Evolutionary conservation across 2,113 vertebrate genomes (phyloP).

Genomic region (Ginglymostoma cirratum): DNA sequence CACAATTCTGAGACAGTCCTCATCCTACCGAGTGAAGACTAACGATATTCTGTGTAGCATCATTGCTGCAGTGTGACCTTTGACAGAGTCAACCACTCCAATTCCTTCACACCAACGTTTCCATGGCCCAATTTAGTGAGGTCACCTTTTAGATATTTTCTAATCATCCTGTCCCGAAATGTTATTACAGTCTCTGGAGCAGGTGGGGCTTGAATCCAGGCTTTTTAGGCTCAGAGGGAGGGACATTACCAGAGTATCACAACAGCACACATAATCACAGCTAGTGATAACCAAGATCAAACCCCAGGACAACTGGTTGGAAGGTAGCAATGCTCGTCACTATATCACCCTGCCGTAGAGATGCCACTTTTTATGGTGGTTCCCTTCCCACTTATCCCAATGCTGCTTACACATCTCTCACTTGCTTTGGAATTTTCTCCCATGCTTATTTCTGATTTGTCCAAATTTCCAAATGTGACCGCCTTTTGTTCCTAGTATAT

Average conservation of each 20-base stretch:
- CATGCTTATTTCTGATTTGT: neutral
- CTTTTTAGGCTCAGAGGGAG: too few species aligned
- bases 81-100: neutral
- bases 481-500: neutral
- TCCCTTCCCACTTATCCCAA: neutral
- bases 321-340: too few species aligned
- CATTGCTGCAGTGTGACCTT: neutral
- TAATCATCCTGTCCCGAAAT: too few species aligned
- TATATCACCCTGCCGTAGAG: too few species aligned
- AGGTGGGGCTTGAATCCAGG: too few species aligned
- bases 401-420: neutral
- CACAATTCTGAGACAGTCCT: neutral
- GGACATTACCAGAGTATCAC: too few species aligned
- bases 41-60: neutral
- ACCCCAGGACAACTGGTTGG: too few species aligned
- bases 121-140: neutral
- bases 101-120: neutral
- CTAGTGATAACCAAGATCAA: too few species aligned
- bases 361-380: neutral
- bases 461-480: neutral
- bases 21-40: neutral
- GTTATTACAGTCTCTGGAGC: too few species aligned
- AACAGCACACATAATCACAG: too few species aligned
- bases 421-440: neutral
- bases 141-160: neutral